Evolutionary conservation across 2,888 invertebrate species (phyloP), one percentile per base, ranked within the genome.

Genomic region (Standfussiana lucernea): DNA sequence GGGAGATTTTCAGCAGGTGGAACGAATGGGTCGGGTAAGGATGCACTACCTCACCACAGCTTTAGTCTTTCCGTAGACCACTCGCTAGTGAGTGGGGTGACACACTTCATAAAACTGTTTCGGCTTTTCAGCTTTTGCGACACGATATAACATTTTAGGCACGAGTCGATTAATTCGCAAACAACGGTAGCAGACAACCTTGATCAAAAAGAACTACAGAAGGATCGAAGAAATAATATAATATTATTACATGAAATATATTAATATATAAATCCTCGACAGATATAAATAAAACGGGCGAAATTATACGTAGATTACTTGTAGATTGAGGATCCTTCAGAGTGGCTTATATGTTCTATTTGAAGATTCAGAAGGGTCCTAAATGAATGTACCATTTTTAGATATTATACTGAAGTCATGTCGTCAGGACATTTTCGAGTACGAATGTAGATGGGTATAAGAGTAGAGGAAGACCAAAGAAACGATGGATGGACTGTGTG

Each of bases 121-220:
- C n/a, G n/a, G n/a, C n/a, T n/a, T n/a, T n/a, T n/a, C n/a, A n/a
- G n/a, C n/a, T n/a, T n/a, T n/a, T n/a, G n/a, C n/a, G n/a, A n/a
- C n/a, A n/a, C n/a, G n/a, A 72, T 50, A n/a, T 71, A 71, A 47
- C 24, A 47, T 32, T 24, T n/a, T 2, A 21, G 73, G 4, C 18
- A n/a, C 21, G 11, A 74, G 15, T 56, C 45, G 47, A 79, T 79
- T 61, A 47, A 50, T 64, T 62, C 2, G 0, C 28, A 18, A 35
- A 77, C 77, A 77, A 59, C 18, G 21, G 24, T 40, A 79, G 3
- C 40, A 69, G 70, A 61, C 40, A 79, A 35, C 35, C 61, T 50
- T 79, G 70, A 61, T 70, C 35, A 10, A 59, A 28, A 79, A 35
- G 32, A n/a, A 13, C 40, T 13, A n/a, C 15, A 6, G 32, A n/a